Evolutionary conservation across 2,888 invertebrate genomes (phyloP).

Genomic region (Conomelus anceps): DNA sequence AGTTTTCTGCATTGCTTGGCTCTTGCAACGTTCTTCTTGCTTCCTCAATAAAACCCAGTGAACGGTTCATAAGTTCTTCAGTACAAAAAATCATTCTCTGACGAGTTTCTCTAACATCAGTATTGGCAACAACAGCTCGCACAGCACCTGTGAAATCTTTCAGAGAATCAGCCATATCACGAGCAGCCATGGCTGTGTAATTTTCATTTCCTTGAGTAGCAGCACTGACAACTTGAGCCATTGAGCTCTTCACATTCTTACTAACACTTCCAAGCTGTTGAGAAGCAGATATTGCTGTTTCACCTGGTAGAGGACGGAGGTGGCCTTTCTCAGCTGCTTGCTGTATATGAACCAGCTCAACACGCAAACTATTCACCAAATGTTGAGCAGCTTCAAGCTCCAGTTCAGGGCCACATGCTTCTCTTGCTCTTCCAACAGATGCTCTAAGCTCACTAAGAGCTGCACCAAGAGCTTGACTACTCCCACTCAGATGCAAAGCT

Average conservation of each 20-base stretch:
- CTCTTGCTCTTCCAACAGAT: conserved; percentile 54
- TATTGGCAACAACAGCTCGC: conserved; percentile 70
- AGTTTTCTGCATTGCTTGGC: conserved; percentile 48
- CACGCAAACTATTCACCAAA: conserved; percentile 68
- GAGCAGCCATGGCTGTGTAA: conserved; percentile 73
- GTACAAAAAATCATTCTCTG: conserved; percentile 44
- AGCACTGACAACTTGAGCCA: conserved; percentile 80
- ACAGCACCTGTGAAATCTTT: conserved; percentile 66
- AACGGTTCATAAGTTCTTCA: conserved; percentile 72
- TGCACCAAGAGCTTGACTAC: conserved; percentile 59
- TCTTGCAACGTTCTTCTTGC: conserved; percentile 67
- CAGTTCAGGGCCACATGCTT: conserved; percentile 67
- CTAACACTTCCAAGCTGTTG: conserved; percentile 53
- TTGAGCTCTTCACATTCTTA: conserved; percentile 73
- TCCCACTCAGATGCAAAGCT: conserved; percentile 64
- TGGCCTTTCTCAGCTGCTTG: conserved; percentile 64
- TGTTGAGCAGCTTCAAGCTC: conserved; percentile 83
- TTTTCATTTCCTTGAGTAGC: conserved; percentile 73
- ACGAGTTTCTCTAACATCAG: conserved; percentile 51
- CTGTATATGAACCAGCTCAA: conserved; percentile 74
- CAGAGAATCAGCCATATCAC: conserved; percentile 71
- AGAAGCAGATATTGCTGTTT: conserved; percentile 48
- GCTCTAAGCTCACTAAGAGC: conserved; percentile 58
- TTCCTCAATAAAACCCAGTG: conserved; percentile 70
- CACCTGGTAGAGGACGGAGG: conserved; percentile 77